These are phyloP conservation scores for Poecilus cupreus DNA, from an alignment of 2,888 invertebrate genomes.

Conservation along the genomic window DNA sequence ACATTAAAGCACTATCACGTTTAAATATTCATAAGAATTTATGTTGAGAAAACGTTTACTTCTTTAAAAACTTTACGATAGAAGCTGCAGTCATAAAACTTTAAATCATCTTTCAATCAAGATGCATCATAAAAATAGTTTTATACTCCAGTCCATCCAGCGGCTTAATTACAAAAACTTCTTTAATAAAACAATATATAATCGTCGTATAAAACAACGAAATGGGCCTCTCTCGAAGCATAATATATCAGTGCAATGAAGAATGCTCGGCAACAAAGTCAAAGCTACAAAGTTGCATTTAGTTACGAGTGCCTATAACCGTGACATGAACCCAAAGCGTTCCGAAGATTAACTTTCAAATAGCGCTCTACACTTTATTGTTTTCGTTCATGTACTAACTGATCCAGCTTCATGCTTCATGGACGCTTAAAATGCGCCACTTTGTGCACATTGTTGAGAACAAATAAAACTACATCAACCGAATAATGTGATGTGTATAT, in stretches of 20 bases:
- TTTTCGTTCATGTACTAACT: slow-evolving; percentile 73
- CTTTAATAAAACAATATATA: slow-evolving; percentile 12
- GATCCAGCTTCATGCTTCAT: slow-evolving; percentile 9
- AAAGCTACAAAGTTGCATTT: neutral
- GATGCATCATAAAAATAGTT: neutral
- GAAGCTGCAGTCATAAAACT: neutral
- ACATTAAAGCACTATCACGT: neutral
- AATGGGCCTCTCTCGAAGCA: neutral
- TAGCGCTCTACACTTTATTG: slow-evolving; percentile 30
- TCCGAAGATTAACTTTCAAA: slow-evolving; percentile 44
- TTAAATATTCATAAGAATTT: neutral
- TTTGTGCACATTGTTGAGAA: neutral
- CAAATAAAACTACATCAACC: neutral
- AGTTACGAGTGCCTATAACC: slow-evolving; percentile 1
- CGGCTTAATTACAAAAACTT: neutral
- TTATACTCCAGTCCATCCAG: neutral
- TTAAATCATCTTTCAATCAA: slow-evolving; percentile 33
- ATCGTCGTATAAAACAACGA: neutral
- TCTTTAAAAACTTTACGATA: neutral
- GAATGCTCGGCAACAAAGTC: neutral
- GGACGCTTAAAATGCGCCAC: slow-evolving; percentile 13
- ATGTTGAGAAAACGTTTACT: neutral
- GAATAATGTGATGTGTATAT: neutral
- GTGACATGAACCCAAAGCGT: slow-evolving; percentile 12
- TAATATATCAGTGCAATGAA: neutral